These are phyloP conservation scores for Drosophila lacertosa DNA, from an alignment of 1,140 invertebrate species.

Conservation along the genomic window DNA sequence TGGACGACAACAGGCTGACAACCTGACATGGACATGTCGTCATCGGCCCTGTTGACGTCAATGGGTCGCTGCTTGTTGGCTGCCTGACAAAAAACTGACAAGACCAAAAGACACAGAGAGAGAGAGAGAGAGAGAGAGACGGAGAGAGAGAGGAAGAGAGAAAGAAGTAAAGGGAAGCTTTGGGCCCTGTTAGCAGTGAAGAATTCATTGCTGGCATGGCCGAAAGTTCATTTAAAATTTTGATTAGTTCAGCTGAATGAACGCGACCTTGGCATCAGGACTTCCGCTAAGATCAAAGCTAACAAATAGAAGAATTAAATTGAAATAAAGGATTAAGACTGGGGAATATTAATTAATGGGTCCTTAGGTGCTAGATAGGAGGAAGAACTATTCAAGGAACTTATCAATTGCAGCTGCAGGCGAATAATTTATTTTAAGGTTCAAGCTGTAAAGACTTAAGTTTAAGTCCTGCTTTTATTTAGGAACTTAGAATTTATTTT, in stretches of 20 bases:
- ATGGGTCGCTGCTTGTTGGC: constrained; percentile 69
- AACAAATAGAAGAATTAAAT: not conserved
- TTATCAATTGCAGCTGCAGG: no score
- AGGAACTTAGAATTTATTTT: no score
- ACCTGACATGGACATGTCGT: constrained; percentile 66
- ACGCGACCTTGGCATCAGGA: constrained; percentile 51
- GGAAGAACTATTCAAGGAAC: no score
- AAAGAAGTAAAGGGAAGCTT: not conserved
- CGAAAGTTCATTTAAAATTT: constrained; percentile 77
- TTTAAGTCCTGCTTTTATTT: no score
- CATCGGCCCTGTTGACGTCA: constrained; percentile 70
- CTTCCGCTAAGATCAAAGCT: constrained; percentile 5
- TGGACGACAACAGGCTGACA: constrained; percentile 53
- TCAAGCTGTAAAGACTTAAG: no score
- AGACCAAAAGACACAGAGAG: not conserved
- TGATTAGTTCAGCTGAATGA: constrained; percentile 43
- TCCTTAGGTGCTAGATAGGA: no score
- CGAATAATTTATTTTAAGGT: no score
- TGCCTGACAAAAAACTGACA: constrained; percentile 75
- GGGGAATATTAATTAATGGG: no score
- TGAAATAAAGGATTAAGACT: not conserved
- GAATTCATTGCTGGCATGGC: constrained; percentile 34
- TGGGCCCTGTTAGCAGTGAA: constrained; percentile 6
- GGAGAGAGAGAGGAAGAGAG: not conserved
- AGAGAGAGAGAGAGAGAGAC: not conserved